Base-by-base conservation (phyloP, 2,113 vertebrate genomes). In the Phoxinus phoxinus region DNA sequence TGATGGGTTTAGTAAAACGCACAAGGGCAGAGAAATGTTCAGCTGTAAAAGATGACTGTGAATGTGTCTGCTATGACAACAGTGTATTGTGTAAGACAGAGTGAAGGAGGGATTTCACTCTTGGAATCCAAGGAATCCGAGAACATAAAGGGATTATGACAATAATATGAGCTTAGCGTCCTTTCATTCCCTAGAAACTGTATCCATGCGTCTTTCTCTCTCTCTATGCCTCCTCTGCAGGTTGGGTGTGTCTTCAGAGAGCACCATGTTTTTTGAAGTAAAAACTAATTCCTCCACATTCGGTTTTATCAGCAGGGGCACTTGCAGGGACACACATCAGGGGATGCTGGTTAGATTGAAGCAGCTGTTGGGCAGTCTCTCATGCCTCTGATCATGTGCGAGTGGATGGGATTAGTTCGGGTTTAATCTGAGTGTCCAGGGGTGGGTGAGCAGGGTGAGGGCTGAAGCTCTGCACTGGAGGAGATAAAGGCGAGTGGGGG, bases 401-500 rank as follows among this genome's bases (percentile, higher is more conserved):
- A 90, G 88, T 87, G 90, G 90, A 89, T 91, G 86, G 91, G 92
- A 94, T 94, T 93, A 93, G 84, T 87, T 80, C 88, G 89, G 53
- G 81, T 73, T 84, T 94, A 93, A 94, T 94, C 92, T 88, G 86
- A 85, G 84, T 79, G 87, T 86, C 85, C 89, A 89, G 75, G 89
- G 78, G 81, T 84, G 87, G 63, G 80, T 46, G 84, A 63, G 77
- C 48, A 44, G n/a, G 46, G 67, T 63, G 53, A 65, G 85, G 53
- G 82, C 81, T 89, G 83, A 88, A 87, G 75, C 83, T 87, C 90
- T 92, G 89, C 92, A 91, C 89, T 78, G 83, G 75, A 81, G 83
- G 87, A 92, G 93, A 93, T 93, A 93, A 88, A 76, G 19, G 13
- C 8, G 21, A 73, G 1, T 2, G 27, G 25, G 25, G 25, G 25